Conservation (phyloP, 2,797 vertebrate genomes). For the Phrynocephalus vlangalii region DNA sequence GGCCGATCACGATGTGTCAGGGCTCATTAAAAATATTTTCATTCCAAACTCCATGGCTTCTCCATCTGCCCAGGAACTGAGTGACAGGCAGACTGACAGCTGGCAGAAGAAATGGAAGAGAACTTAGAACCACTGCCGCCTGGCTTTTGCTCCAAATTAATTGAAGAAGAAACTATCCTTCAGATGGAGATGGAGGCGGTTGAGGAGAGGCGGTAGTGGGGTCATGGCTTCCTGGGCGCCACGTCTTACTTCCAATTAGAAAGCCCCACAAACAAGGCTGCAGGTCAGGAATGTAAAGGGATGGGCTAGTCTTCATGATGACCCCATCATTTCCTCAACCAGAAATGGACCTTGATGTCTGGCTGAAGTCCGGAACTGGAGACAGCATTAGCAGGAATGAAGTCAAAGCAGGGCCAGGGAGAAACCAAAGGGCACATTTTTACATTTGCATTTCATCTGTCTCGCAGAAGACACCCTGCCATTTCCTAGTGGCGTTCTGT, state of each 20-base stretch:
- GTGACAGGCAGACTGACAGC: constrained; percentile 19
- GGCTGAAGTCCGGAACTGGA: not conserved
- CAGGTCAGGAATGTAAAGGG: not conserved
- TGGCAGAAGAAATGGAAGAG: constrained; percentile 25
- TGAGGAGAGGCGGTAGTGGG: not conserved
- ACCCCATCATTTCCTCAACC: constrained; percentile 4
- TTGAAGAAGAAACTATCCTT: constrained; percentile 27
- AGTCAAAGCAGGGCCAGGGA: constrained; percentile 21
- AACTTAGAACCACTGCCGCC: constrained; percentile 1
- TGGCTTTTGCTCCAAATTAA: constrained; percentile 32
- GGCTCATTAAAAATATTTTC: constrained; percentile 63
- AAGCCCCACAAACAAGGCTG: not conserved
- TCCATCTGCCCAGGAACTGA: constrained; percentile 27
- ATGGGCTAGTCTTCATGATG: not conserved
- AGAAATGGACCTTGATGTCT: not conserved
- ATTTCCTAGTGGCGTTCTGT: not conserved
- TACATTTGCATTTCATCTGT: not conserved
- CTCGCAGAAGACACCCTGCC: not conserved
- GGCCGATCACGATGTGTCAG: constrained; percentile 14
- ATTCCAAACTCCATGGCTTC: constrained; percentile 42
- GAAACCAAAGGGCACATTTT: not conserved
- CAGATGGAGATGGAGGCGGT: not conserved
- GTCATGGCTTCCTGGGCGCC: not conserved
- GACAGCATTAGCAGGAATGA: not conserved
- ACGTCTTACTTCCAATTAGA: constrained; percentile 32